These are phyloP conservation scores for Microcebus griseorufus DNA, from an alignment of 2,113 vertebrate species.

Conservation along the genomic window DNA sequence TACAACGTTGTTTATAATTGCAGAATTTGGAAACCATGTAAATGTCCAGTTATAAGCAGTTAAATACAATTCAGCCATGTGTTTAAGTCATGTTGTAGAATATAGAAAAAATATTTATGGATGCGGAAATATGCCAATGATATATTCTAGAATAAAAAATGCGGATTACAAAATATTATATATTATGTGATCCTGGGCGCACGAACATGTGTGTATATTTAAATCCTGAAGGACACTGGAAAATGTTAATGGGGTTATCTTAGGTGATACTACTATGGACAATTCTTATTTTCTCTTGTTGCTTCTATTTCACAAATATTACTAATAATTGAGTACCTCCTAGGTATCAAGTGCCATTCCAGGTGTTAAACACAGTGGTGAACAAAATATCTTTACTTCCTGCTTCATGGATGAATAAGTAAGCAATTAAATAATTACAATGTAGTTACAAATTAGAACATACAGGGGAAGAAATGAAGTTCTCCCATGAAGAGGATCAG, in stretches of 20 bases:
- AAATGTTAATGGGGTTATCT: neutral
- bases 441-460: neutral
- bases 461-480: neutral
- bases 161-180: neutral
- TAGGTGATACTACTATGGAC: neutral
- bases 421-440: neutral
- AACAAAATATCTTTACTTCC: neutral
- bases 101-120: neutral
- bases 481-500: neutral
- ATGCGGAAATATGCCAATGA: neutral
- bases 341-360: fast-evolving
- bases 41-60: neutral
- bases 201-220: neutral
- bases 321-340: neutral
- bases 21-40: neutral
- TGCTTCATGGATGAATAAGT: neutral
- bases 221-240: neutral
- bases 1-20: neutral
- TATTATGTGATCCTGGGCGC: neutral
- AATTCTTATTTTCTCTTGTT: neutral
- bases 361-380: neutral
- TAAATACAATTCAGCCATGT: neutral
- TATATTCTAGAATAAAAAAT: neutral
- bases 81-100: neutral
- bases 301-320: neutral